phyloP scores from a whole-genome alignment of 1,140 invertebrate species.

The Lepidurus couesii region DNA sequence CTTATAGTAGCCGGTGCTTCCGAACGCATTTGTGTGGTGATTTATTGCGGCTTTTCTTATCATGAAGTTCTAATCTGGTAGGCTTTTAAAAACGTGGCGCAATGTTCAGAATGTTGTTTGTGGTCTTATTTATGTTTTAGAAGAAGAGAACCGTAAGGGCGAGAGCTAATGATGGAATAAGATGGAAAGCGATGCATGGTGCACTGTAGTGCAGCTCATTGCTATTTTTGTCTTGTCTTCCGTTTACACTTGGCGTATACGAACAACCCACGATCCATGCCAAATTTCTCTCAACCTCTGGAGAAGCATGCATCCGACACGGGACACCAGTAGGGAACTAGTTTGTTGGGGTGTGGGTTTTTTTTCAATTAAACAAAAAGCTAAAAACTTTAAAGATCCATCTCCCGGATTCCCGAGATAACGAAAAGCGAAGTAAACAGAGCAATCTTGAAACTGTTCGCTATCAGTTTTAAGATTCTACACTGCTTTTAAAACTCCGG shows the following conservation, averaged over 20 bases:
- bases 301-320: background rate
- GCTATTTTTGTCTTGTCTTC: constrained; percentile 10
- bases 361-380: too few relatives aligned
- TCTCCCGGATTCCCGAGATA: too few relatives aligned
- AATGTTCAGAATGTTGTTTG: background rate
- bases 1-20: too few relatives aligned
- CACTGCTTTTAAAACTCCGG: too few relatives aligned
- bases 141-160: background rate
- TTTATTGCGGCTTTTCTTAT: background rate
- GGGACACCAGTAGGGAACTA: background rate
- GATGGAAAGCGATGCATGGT: background rate
- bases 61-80: background rate
- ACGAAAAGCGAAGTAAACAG: too few relatives aligned
- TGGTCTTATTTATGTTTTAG: constrained; percentile 13
- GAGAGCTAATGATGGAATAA: constrained; percentile 20
- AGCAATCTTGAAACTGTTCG: too few relatives aligned
- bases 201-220: constrained; percentile 17
- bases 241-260: constrained; percentile 9
- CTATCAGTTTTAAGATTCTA: too few relatives aligned
- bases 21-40: background rate
- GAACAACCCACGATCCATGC: background rate
- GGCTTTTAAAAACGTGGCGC: background rate
- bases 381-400: too few relatives aligned
- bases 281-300: background rate
- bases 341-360: too few relatives aligned